phyloP scores from a whole-genome alignment of 2,797 vertebrate genomes.

The Danio choprae region DNA sequence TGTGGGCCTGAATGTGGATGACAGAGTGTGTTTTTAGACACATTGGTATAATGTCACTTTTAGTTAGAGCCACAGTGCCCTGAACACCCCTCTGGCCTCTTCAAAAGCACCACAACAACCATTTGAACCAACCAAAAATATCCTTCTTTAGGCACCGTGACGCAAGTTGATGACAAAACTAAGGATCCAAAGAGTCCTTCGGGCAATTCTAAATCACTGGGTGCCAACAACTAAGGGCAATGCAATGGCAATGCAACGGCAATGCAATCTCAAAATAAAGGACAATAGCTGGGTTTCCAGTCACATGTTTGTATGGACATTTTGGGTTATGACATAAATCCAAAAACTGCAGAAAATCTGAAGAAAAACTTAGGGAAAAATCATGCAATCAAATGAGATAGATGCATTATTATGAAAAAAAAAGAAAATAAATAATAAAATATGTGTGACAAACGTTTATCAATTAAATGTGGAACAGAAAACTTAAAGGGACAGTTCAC shows the following conservation, averaged over 20 bases:
- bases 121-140: conserved; percentile 39
- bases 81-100: conserved; percentile 21
- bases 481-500: no score
- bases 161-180: background rate
- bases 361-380: no score
- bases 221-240: conserved; percentile 7
- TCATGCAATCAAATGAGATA: no score
- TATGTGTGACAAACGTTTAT: no score
- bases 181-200: conserved; percentile 10
- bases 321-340: no score
- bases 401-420: no score
- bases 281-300: background rate
- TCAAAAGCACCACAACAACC: conserved; percentile 30
- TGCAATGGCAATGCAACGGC: background rate
- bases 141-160: conserved; percentile 25
- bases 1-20: conserved; percentile 1
- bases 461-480: no score
- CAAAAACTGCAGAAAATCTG: no score
- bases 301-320: no score
- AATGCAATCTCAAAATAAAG: conserved; percentile 15
- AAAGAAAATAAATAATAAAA: no score
- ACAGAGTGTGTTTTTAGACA: background rate
- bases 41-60: conserved; percentile 40
- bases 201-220: conserved; percentile 21
- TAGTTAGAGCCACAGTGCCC: conserved; percentile 23